Evolutionary conservation across 2,888 invertebrate species (phyloP).

Genomic region (Plagiodera versicolora): DNA sequence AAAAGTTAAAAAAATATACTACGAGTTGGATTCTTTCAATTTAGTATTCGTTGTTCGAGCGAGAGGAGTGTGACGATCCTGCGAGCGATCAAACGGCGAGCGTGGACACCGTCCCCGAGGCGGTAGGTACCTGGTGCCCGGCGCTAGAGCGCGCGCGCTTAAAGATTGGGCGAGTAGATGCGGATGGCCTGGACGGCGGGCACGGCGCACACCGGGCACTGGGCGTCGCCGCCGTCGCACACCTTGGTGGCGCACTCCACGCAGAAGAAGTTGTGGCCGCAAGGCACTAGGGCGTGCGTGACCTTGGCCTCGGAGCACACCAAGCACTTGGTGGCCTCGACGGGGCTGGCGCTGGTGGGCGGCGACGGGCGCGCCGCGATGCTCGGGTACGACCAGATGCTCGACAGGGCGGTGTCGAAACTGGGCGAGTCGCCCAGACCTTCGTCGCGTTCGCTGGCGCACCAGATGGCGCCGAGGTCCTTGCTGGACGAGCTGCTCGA

Average conservation of each 20-base stretch:
- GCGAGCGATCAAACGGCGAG: slow-evolving; percentile 51
- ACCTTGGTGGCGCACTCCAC: slow-evolving; percentile 84
- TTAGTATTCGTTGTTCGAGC: no score
- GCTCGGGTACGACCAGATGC: slow-evolving; percentile 67
- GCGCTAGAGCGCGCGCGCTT: slow-evolving; percentile 39
- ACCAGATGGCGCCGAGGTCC: slow-evolving; percentile 82
- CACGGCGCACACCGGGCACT: slow-evolving; percentile 85
- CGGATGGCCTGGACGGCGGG: slow-evolving; percentile 87
- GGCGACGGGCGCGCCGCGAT: slow-evolving; percentile 74
- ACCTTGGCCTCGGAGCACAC: slow-evolving; percentile 89
- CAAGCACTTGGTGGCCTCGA: slow-evolving; percentile 70
- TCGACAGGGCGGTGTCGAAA: slow-evolving; percentile 72
- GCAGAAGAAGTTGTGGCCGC: slow-evolving; percentile 95
- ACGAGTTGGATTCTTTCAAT: no score
- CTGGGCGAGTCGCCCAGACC: slow-evolving; percentile 86
- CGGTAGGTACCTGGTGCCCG: no score
- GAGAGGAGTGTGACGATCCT: slow-evolving; percentile 47
- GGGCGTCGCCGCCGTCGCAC: slow-evolving; percentile 62
- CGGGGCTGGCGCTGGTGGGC: slow-evolving; percentile 63
- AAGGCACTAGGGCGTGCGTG: slow-evolving; percentile 88
- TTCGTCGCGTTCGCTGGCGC: slow-evolving; percentile 80
- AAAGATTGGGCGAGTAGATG: slow-evolving; percentile 68
- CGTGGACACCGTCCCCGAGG: slow-evolving; percentile 48
- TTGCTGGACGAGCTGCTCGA: slow-evolving; percentile 69
- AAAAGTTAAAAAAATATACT: not conserved